Evolutionary conservation across 2,888 invertebrate species (phyloP).

Genomic region (Protophormia terraenovae): DNA sequence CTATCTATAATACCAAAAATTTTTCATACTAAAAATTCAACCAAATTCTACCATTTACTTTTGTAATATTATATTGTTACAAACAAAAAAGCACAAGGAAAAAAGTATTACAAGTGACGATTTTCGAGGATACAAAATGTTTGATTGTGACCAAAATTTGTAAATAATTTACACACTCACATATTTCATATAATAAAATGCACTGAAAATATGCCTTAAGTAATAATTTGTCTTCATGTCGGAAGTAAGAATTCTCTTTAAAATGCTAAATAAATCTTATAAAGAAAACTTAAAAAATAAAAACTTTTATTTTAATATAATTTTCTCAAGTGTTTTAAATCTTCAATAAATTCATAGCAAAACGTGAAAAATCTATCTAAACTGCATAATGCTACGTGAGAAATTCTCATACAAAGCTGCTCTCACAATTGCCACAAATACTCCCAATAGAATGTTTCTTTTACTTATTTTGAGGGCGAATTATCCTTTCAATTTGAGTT

Average conservation of each 20-base stretch:
- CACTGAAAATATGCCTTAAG: constrained; percentile 11
- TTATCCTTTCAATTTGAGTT: constrained; percentile 81
- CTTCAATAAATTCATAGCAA: constrained; percentile 49
- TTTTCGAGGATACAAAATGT: constrained; percentile 25
- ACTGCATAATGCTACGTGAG: constrained; percentile 47
- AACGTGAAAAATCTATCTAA: constrained; percentile 63
- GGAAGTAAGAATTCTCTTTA: constrained; percentile 12
- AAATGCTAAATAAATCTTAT: constrained; percentile 35
- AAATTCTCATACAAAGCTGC: not conserved
- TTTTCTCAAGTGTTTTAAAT: constrained; percentile 59
- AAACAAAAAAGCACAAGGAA: not conserved
- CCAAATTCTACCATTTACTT: too few species aligned
- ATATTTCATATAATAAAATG: not conserved
- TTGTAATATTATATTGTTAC: not conserved
- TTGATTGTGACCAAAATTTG: constrained; percentile 30
- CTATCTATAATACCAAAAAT: too few species aligned
- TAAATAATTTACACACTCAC: constrained; percentile 18
- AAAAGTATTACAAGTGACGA: constrained; percentile 37
- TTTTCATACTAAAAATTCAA: too few species aligned
- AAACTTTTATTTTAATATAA: constrained; percentile 43
- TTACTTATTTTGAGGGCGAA: constrained; percentile 77
- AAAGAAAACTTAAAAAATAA: not conserved
- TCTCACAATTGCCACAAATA: constrained; percentile 49
- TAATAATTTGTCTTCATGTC: constrained; percentile 47
- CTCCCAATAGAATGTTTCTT: constrained; percentile 76